Percentiles rank a stretch among this genome's conserved stretches.
phyloP scores from a whole-genome alignment of 2,888 invertebrate species.

The Torymus auratus region DNA sequence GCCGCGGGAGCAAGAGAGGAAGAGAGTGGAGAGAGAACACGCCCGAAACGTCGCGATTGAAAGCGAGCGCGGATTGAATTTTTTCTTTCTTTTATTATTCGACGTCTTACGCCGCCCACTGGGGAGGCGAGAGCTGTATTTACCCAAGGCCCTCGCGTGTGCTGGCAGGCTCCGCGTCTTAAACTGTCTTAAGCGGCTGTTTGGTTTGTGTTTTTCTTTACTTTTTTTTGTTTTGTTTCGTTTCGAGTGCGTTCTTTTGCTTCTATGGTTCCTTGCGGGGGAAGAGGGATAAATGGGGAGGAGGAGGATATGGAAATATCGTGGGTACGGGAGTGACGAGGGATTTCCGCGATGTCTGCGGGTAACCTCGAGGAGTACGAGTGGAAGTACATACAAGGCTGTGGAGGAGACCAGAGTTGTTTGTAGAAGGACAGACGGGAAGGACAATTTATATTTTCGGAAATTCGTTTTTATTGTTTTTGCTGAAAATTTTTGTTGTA shows the following conservation, averaged over 20 bases:
- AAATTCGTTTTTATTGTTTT: too few species aligned
- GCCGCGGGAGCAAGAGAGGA: neutral
- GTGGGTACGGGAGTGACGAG: slow-evolving; percentile 12
- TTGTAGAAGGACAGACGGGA: too few species aligned
- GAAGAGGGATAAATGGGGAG: neutral
- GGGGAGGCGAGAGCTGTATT: slow-evolving; percentile 26
- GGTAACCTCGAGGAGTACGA: neutral
- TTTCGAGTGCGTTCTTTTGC: slow-evolving; percentile 4
- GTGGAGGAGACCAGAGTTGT: too few species aligned
- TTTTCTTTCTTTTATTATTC: slow-evolving; percentile 32
- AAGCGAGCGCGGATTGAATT: slow-evolving; percentile 44
- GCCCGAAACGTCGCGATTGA: slow-evolving; percentile 52
- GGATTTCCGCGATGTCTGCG: slow-evolving; percentile 9
- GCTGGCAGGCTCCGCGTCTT: slow-evolving; percentile 24
- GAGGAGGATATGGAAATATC: slow-evolving; percentile 42
- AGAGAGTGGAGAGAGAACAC: neutral
- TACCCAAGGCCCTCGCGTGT: slow-evolving; percentile 44
- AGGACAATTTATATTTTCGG: too few species aligned
- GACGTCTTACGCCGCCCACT: too few species aligned
- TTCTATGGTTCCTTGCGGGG: neutral
- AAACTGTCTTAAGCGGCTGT: slow-evolving; percentile 50
- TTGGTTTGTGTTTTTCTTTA: slow-evolving; percentile 25
- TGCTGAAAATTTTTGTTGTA: too few species aligned
- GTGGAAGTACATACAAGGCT: too few species aligned
- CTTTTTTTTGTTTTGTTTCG: slow-evolving; percentile 21